phyloP scores from a whole-genome alignment of 92 coral and sea anemone species.

The Chrysogorgia sp. region DNA sequence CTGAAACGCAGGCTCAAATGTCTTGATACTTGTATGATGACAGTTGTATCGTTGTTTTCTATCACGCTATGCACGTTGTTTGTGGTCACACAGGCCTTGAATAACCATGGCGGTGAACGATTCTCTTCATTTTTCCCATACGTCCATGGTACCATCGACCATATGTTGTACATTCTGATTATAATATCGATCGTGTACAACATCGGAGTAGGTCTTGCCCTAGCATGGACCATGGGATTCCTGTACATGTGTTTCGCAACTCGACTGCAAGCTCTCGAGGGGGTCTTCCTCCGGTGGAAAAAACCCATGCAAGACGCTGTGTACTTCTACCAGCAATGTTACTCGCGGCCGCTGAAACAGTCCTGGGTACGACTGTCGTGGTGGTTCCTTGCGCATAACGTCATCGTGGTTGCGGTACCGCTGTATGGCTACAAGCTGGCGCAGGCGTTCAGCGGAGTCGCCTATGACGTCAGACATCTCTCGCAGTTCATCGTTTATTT shows the following conservation, averaged over 20 bases:
- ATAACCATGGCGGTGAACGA: not conserved
- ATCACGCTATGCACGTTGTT: not conserved
- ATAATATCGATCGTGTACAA: not conserved
- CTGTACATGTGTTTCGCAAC: not conserved
- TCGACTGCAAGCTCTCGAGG: not conserved
- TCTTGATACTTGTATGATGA: not conserved
- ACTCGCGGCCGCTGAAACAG: slow-evolving; percentile 9
- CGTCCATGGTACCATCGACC: slow-evolving; percentile 4
- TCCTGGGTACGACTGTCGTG: slow-evolving; percentile 8
- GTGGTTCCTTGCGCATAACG: slow-evolving; percentile 22
- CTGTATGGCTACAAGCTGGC: slow-evolving; percentile 20
- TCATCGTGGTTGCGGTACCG: slow-evolving; percentile 6
- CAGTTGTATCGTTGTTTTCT: not conserved
- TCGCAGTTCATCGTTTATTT: not conserved
- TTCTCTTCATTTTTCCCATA: slow-evolving; percentile 1
- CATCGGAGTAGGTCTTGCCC: not conserved
- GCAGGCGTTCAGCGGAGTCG: not conserved
- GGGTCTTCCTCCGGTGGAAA: not conserved
- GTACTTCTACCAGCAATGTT: not conserved
- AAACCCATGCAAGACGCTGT: not conserved
- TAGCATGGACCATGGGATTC: slow-evolving; percentile 18
- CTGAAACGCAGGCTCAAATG: not conserved
- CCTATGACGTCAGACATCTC: not conserved
- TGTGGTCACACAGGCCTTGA: not conserved
- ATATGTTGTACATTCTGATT: not conserved